Evolutionary conservation across 1,140 invertebrate genomes (phyloP).

Genomic region (Ostrea edulis): DNA sequence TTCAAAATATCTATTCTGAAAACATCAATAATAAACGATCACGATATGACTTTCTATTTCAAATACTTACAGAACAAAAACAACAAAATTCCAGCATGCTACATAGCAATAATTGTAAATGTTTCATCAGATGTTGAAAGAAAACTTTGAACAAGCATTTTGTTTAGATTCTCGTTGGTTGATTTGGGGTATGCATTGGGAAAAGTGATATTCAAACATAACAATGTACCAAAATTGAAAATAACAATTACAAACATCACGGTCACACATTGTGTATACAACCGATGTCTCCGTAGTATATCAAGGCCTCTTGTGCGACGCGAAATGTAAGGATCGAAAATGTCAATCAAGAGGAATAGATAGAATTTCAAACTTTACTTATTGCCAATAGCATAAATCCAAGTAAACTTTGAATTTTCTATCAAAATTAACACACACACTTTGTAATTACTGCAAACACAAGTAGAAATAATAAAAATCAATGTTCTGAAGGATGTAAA

Average conservation of each 20-base stretch:
- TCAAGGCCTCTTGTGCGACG: conserved; percentile 7
- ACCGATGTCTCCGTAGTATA: neutral
- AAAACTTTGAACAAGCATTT: no score
- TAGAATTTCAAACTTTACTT: conserved; percentile 14
- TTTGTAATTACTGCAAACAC: neutral
- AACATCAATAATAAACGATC: no score
- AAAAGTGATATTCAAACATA: no score
- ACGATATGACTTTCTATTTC: no score
- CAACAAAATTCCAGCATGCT: no score
- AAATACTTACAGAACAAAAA: no score
- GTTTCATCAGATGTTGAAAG: no score
- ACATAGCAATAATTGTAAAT: no score
- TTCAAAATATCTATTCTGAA: no score
- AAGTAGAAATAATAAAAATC: neutral
- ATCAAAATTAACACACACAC: neutral
- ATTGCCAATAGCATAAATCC: neutral
- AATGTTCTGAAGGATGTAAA: no score
- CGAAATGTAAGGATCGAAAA: conserved; percentile 17
- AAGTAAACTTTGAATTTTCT: conserved; percentile 13
- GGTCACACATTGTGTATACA: neutral
- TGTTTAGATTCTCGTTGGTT: no score
- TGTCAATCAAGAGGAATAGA: conserved; percentile 22
- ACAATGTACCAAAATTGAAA: neutral
- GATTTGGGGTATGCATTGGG: no score
- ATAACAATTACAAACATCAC: neutral